phyloP scores from a whole-genome alignment of 2,888 invertebrate genomes.

The Eudemis profundana region DNA sequence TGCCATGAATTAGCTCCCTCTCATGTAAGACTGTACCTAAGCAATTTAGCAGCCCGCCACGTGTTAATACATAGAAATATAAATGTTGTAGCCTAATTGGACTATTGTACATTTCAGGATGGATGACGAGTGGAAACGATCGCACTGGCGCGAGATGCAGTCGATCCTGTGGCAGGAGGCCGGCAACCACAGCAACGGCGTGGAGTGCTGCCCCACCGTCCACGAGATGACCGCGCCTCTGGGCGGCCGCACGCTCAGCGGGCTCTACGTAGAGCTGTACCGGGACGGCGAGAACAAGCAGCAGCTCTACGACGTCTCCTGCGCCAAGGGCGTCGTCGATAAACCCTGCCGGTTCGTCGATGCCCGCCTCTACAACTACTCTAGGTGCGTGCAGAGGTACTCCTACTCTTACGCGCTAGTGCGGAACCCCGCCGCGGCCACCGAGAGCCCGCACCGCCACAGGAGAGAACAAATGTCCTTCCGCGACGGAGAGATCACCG shows the following conservation, averaged over 20 bases:
- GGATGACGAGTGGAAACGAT: conserved; percentile 83
- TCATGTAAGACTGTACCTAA: too few species aligned
- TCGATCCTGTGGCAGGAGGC: conserved; percentile 85
- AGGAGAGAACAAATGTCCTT: conserved; percentile 77
- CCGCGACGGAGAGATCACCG: conserved; percentile 72
- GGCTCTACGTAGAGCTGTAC: conserved; percentile 90
- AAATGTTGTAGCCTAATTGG: conserved; percentile 24
- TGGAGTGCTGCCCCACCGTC: conserved; percentile 93
- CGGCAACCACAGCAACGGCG: conserved; percentile 69
- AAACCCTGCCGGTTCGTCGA: conserved; percentile 91
- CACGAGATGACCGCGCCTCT: conserved; percentile 91
- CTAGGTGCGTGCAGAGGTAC: conserved; percentile 93
- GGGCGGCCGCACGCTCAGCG: conserved; percentile 90
- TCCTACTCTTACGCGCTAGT: conserved; percentile 94
- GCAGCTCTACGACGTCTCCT: conserved; percentile 92
- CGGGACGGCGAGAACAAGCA: conserved; percentile 89
- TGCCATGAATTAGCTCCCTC: too few species aligned
- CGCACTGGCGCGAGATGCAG: conserved; percentile 88
- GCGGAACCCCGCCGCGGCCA: conserved; percentile 81
- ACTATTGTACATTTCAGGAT: conserved; percentile 63
- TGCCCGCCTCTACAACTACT: conserved; percentile 87
- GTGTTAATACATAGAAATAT: too few species aligned
- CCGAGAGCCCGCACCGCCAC: conserved; percentile 70
- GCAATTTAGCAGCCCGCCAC: too few species aligned
- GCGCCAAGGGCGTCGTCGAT: conserved; percentile 88